Base-by-base conservation (phyloP, 1,140 invertebrate genomes). In the Patella vulgata region DNA sequence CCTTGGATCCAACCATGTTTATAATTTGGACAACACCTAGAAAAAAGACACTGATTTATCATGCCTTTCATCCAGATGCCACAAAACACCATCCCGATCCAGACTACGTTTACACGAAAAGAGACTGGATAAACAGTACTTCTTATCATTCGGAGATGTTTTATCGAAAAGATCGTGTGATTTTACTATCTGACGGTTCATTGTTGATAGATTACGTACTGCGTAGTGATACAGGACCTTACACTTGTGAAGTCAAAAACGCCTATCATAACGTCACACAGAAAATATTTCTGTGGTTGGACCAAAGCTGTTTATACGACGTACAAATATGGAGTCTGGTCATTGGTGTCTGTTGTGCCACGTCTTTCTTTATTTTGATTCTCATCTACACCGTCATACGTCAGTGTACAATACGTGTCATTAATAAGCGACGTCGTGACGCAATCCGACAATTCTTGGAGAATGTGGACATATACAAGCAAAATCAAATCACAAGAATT, bases 221-320 rank as follows among this genome's bases (percentile, higher is more conserved):
- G 0, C 87, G 93, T 59, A 87, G 89, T 59, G 93, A 96, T 83
- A 91, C 91, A 67, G 95, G 95, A n/a, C 85, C 89, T 40, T 98
- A 96, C 83, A 89, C 89, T 40, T 97, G 95, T 79, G 90, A 90
- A 73, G 93, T 92, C 17, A 89, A 90, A 59, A 96, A 95, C 84
- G 89, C 92, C 12, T 87, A 91, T 50, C 90, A 90, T 33, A 95
- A 94, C 79, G 82, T 88, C 14, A 77, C 79, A 17, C 58, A 73
- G n/a, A 58, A 66, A 3, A 78, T 80, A 25, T 63, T 46, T 27
- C 25, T 82, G 8, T 48, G 33, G 12, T 59, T 81, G 11, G 71
- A 78, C 56, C 73, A 76, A 44, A 33, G 19, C 3, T 33, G 76
- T 21, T 90, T 93, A 84, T 89, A 90, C 71, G 88, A 90, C 57